Evolutionary conservation across 2,797 vertebrate genomes (phyloP), one percentile per base, ranked within the genome.

Genomic region (Ceryle rudis): DNA sequence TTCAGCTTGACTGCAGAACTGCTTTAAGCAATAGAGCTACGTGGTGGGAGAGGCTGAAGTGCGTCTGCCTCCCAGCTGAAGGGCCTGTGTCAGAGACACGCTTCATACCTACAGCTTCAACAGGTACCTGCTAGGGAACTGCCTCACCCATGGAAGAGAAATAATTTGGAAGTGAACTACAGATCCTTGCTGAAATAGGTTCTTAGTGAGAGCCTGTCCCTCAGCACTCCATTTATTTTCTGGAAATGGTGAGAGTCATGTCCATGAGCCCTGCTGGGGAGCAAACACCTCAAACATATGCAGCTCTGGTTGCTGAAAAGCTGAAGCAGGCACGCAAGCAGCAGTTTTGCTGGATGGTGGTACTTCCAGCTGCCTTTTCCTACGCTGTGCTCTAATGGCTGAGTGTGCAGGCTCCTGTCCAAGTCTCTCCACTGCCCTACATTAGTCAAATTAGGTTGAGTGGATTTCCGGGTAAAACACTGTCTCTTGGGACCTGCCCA

Each of bases 381-480:
- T 94, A 80, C 1, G 9, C 92, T 74, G 79, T 90, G 85, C 94
- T 95, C 93, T 98, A 98, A 98, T 98, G 96, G 98, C 86, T 97
- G 96, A 86, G 88, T 3, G 51, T 97, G 91, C 96, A 98, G 98
- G 98, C 98, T 96, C 55, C 10, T 64, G 66, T 97, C 98, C 98
- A 98, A 97, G 85, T 95, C 97, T 95, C 96, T 98, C 91, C 91
- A 93, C 91, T 98, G 97, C 96, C 97, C 95, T 97, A 96, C 97
- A 98, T 98, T 98, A 98, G 96, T 96, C 97, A 98, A 98, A 98
- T 98, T 98, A 98, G 97, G 97, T 97, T 98, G 98, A 98, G 97
- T 98, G 97, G 97, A 98, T 98, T 98, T 98, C 98, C 85, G 95
- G 98, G 97, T 97, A 98, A 98, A 98, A 98, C 90, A 97, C 95